Evolutionary conservation across 1,140 invertebrate species (phyloP).

Genomic region (Habropoda laboriosa): DNA sequence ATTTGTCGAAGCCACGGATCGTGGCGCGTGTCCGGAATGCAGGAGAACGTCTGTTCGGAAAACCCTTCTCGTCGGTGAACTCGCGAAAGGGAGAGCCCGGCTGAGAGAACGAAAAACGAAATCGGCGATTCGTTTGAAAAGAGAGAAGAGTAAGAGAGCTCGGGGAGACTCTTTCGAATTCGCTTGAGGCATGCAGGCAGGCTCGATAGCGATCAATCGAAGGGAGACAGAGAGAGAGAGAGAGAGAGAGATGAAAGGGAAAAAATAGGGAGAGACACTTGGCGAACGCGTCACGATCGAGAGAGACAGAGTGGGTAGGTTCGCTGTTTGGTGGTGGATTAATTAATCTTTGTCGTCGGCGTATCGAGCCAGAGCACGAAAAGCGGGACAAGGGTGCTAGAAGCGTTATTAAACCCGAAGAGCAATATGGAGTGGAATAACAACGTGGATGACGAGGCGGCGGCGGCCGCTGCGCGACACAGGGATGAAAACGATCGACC

Average conservation of each 20-base stretch:
- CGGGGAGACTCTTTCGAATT: no score
- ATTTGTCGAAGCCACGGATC: slow-evolving; percentile 5
- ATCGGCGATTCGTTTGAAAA: no score
- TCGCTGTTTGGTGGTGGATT: slow-evolving; percentile 26
- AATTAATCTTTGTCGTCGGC: slow-evolving; percentile 57
- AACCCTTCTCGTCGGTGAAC: background rate
- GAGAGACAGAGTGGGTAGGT: background rate
- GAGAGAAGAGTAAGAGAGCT: no score
- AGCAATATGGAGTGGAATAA: slow-evolving; percentile 55
- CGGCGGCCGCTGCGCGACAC: slow-evolving; percentile 5
- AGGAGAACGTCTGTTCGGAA: background rate
- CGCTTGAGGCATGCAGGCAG: no score
- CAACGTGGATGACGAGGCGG: slow-evolving; percentile 53
- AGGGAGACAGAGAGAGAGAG: background rate
- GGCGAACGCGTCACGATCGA: background rate
- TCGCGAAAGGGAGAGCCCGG: background rate
- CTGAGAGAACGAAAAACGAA: background rate
- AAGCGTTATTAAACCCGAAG: slow-evolving; percentile 58
- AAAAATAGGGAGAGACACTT: background rate
- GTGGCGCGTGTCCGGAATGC: slow-evolving; percentile 11
- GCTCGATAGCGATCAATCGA: background rate
- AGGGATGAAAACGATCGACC: slow-evolving; percentile 37
- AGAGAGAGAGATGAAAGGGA: background rate
- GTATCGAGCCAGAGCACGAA: slow-evolving; percentile 34
- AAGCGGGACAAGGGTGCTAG: slow-evolving; percentile 36